These are phyloP conservation scores for Diadumene lineata DNA, from an alignment of 92 coral and sea anemone genomes.

Conservation along the genomic window DNA sequence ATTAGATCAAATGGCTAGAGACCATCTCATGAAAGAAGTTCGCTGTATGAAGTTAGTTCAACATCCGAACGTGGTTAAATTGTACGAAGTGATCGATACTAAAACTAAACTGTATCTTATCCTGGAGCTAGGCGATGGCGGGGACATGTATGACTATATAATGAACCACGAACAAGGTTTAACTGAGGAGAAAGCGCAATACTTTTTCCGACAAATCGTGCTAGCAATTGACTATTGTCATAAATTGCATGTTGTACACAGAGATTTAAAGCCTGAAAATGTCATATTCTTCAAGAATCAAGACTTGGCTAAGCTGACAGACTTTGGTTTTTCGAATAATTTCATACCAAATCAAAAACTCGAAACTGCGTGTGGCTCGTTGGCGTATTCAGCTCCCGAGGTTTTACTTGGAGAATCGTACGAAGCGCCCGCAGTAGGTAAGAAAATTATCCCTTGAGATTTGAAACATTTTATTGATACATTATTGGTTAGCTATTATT, in stretches of 20 bases:
- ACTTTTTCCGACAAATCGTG: constrained; percentile 96
- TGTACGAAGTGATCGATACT: constrained; percentile 97
- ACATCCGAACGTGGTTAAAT: constrained; percentile 96
- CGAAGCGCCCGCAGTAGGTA: constrained; percentile 99
- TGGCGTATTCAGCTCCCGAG: constrained; percentile 99
- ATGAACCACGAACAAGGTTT: constrained; percentile 96
- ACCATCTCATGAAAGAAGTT: constrained; percentile 92
- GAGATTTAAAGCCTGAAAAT: constrained; percentile 98
- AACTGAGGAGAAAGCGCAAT: constrained; percentile 90
- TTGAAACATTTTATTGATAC: background rate
- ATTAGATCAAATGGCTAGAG: constrained; percentile 86
- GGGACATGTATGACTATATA: constrained; percentile 98
- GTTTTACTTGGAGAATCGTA: constrained; percentile 96
- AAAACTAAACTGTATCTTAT: constrained; percentile 93
- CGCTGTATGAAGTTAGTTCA: constrained; percentile 99
- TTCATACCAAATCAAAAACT: constrained; percentile 93
- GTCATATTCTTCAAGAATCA: constrained; percentile 92
- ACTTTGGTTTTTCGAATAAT: constrained; percentile 96
- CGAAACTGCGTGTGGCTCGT: constrained; percentile 96
- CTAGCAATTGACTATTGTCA: constrained; percentile 99
- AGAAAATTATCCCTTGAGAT: constrained; percentile 29
- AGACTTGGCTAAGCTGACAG: constrained; percentile 98
- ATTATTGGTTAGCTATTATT: background rate
- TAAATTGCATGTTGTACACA: constrained; percentile 91
- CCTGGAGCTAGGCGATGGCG: constrained; percentile 97